Percentiles rank a stretch among this genome's conserved stretches.
Evolutionary conservation across 1,140 invertebrate genomes (phyloP).

Genomic region (Liolophura sinensis): DNA sequence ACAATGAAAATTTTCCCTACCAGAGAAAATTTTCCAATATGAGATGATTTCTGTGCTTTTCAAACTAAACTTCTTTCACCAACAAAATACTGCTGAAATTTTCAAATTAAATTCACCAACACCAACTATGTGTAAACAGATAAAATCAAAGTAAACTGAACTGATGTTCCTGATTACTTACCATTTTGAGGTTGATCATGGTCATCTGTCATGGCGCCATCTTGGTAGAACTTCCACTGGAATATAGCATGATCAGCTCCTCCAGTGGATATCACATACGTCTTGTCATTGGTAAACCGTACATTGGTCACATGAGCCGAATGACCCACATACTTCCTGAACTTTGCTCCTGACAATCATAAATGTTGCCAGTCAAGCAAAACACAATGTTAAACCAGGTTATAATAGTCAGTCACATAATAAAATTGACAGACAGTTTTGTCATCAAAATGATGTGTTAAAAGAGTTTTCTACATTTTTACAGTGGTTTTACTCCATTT

Average conservation of each 20-base stretch:
- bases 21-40: too few species aligned
- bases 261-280: constrained; percentile 53
- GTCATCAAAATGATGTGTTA: too few species aligned
- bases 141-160: too few species aligned
- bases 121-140: too few species aligned
- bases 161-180: constrained; percentile 14
- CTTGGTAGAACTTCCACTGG: constrained; percentile 54
- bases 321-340: constrained; percentile 59
- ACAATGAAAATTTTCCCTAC: too few species aligned
- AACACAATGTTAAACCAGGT: not conserved
- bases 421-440: not conserved
- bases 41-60: too few species aligned
- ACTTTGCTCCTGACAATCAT: constrained; percentile 54
- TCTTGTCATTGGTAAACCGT: constrained; percentile 54
- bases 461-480: too few species aligned
- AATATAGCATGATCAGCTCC: constrained; percentile 60
- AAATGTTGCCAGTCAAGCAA: constrained; percentile 1
- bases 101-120: too few species aligned
- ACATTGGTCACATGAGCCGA: constrained; percentile 60
- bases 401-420: not conserved
- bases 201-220: constrained; percentile 27
- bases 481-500: too few species aligned
- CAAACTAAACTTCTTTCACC: too few species aligned
- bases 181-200: constrained; percentile 41
- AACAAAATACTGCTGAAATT: too few species aligned